These are phyloP conservation scores for Embiotoca jacksoni DNA, from an alignment of 2,113 vertebrate genomes.

Conservation along the genomic window DNA sequence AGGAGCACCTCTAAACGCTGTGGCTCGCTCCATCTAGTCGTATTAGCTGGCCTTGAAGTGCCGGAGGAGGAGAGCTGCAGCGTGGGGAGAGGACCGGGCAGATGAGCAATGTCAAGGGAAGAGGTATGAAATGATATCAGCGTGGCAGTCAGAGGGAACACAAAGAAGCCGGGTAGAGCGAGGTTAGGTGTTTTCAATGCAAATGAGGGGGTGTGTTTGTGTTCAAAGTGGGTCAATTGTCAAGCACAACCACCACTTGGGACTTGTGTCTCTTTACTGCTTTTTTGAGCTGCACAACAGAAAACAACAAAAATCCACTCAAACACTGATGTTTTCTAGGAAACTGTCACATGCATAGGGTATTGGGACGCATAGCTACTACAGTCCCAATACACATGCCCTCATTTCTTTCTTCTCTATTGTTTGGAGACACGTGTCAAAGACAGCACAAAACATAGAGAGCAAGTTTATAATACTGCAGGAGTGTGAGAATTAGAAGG, in stretches of 20 bases:
- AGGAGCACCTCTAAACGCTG: slow-evolving; percentile 18
- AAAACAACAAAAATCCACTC: slow-evolving; percentile 19
- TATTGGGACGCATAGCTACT: slow-evolving; percentile 4
- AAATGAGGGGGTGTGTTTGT: slow-evolving; percentile 41
- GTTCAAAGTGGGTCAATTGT: slow-evolving; percentile 75
- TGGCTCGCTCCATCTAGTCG: neutral
- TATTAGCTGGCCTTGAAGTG: neutral
- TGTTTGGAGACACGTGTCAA: neutral
- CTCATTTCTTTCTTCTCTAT: slow-evolving; percentile 41
- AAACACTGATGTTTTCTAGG: slow-evolving; percentile 15
- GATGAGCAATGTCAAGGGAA: slow-evolving; percentile 20
- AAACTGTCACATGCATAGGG: slow-evolving; percentile 23
- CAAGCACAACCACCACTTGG: slow-evolving; percentile 35
- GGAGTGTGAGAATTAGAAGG: neutral
- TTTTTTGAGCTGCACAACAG: slow-evolving; percentile 5
- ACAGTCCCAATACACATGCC: slow-evolving; percentile 32
- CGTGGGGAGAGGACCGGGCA: slow-evolving; percentile 2
- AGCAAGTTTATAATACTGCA: neutral
- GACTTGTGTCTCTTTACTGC: slow-evolving; percentile 42
- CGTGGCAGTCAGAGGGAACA: neutral
- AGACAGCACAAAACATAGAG: neutral
- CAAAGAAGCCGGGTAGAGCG: neutral
- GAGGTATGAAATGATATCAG: slow-evolving; percentile 13
- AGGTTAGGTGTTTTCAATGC: slow-evolving; percentile 33
- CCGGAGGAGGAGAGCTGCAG: slow-evolving; percentile 12